Evolutionary conservation across 2,113 vertebrate genomes (phyloP), one percentile per base, ranked within the genome.

Genomic region (Synodontis membranacea): DNA sequence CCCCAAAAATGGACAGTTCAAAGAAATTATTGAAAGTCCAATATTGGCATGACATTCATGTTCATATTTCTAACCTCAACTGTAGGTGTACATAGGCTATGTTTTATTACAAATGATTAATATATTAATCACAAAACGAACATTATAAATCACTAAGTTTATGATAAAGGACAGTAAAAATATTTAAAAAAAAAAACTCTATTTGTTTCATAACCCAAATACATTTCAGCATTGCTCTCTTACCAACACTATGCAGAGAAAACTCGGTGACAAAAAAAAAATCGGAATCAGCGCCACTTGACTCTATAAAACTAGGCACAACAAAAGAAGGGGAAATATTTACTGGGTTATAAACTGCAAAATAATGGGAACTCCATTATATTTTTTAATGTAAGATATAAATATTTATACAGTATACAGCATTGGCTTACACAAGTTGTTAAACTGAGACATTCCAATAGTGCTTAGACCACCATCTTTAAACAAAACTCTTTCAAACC

Each of bases 41-140:
- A n/a, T n/a, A n/a, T n/a, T n/a, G n/a, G n/a, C n/a, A n/a, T n/a
- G n/a, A n/a, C n/a, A n/a, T n/a, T n/a, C n/a, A n/a, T n/a, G n/a
- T n/a, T n/a, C n/a, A n/a, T n/a, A n/a, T n/a, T n/a, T n/a, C n/a
- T n/a, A n/a, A n/a, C n/a, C n/a, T n/a, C n/a, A n/a, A n/a, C n/a
- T 42, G 88, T 80, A 90, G 86, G 86, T 68, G 23, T 23, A 5
- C 12, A 9, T 44, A 42, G 39, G 42, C 21, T 39, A 37, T 19
- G 39, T 25, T 72, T 44, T 42, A 72, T 44, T 72, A 72, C 68
- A 21, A 72, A 42, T 72, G 19, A 25, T 72, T 42, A 23, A 42
- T 72, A 72, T 11, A 25, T 44, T 23, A 25, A 23, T 25, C 19
- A 25, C 68, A 72, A 42, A 19, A 19, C 7, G 80, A 64, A 64